Evolutionary conservation across 2,888 invertebrate genomes (phyloP), one percentile per base, ranked within the genome.

Genomic region (Lepidonotus clava): DNA sequence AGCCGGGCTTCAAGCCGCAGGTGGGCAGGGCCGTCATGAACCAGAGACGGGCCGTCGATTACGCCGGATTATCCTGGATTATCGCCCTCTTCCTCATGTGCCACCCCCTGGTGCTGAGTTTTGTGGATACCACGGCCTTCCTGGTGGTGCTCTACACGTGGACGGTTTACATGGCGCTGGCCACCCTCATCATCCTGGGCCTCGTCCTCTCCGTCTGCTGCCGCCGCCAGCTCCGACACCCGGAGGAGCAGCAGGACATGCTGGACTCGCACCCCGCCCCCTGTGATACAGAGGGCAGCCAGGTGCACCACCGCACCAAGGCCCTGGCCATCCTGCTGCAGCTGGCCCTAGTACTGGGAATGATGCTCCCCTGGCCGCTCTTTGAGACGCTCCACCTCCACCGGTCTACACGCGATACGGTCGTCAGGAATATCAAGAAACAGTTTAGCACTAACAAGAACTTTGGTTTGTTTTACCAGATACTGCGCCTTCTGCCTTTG

Each of bases 141-240:
- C 71, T 36, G 32, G 61, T 85, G n/a, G 85, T 85, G 28, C 71
- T 85, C 38, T 85, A 85, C 36, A 71, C 85, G 4, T 85, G 85
- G 85, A 32, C 46, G 1, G 71, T 41, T 4, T 85, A 85, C 32
- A 80, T 46, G 41, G 28, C 46, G 1, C 1, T 80, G 24, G 80
- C 80, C 0, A 46, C 80, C 11, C 18, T 46, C 28, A 80, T 80
- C 51, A 80, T 34, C 24, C 41, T 80, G 4, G 18, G 4, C 24
- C 51, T 80, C 0, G 51, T 80, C 0, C 34, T 80, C 21, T 80
- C 80, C 18, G 80, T 80, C 1, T 80, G 80, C 34, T 80, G 80
- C 34, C 40, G 46, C 8, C 41, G 80, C 6, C 80, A 6, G 28
- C 24, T 41, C 18, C 40, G 80, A 11, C 41, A 80, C 1, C 80